phyloP scores from a whole-genome alignment of 1,140 invertebrate species.

The Microplitis mediator region DNA sequence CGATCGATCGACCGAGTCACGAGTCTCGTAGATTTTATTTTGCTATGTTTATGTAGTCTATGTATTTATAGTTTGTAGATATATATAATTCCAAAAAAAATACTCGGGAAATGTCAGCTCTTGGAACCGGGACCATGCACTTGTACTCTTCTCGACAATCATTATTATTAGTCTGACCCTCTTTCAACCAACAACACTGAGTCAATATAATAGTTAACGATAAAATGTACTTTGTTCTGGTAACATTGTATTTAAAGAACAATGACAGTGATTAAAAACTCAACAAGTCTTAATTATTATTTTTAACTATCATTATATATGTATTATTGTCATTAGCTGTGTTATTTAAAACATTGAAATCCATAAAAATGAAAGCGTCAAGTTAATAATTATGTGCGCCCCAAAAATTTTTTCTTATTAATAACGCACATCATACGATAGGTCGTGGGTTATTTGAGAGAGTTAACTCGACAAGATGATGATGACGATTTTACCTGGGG shows the following conservation, averaged over 20 bases:
- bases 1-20: slow-evolving; percentile 5
- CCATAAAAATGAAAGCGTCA: neutral
- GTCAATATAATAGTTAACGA: neutral
- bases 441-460: slow-evolving; percentile 19
- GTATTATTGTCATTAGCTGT: too few relatives aligned
- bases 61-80: too few relatives aligned
- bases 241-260: neutral
- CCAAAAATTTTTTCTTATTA: neutral
- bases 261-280: too few relatives aligned
- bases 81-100: neutral
- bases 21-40: neutral
- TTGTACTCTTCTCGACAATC: slow-evolving; percentile 21
- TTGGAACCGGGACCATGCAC: slow-evolving; percentile 23
- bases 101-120: neutral
- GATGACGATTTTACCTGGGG: neutral
- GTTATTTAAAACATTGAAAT: too few relatives aligned
- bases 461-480: slow-evolving; percentile 16
- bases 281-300: too few relatives aligned
- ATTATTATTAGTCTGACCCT: slow-evolving; percentile 8
- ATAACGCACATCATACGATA: neutral
- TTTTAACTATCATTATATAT: too few relatives aligned
- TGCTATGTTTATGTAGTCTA: neutral
- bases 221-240: neutral
- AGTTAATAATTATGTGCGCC: neutral
- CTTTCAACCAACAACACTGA: neutral